Base-by-base conservation (phyloP, 2,888 invertebrate species). In the Pyrrhia umbra region DNA sequence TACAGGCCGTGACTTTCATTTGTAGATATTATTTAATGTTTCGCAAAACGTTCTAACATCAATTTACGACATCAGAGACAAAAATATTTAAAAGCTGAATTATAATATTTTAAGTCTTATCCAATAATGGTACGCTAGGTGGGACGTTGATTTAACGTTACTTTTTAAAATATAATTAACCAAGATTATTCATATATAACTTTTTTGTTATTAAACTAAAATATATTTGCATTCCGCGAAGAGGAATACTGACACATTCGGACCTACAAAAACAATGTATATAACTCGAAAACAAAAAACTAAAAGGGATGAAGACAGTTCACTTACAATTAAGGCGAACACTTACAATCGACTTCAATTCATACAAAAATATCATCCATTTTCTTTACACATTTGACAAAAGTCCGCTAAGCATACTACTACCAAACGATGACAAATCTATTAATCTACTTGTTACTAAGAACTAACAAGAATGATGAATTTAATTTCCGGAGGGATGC, bases 291-390 rank as follows among this genome's bases (percentile, higher is more conserved):
- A 57, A 50, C 30, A 55, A n/a, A n/a, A n/a, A 70, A 56, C 61
- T 60, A 59, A 66, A 62, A 67, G 52, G 72, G 63, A 73, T 78
- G 77, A 80, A 77, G 65, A 76, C 70, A 71, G 67, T 76, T 68
- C 72, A 83, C 85, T 86, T 88, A 88, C 81, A 80, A 77, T 84
- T 88, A 91, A 88, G 85, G 88, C 90, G 82, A 89, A 89, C 87
- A 88, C 90, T 91, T 91, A 91, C 82, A 80, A 85, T 87, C 86
- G 84, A 90, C 83, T 80, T 87, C 86, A 88, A 90, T 90, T 87
- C 92, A 93, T 94, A 95, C 92, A 95, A 95, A 95, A 95, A 94
- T 95, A 95, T 94, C 89, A 86, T 92, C 79, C 88, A 88, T 82
- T 93, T 92, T 91, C 89, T 92, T 91, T 91, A 92, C 88, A 90